Conservation (phyloP, 2,888 invertebrate species). For the Brachyptera putata region DNA sequence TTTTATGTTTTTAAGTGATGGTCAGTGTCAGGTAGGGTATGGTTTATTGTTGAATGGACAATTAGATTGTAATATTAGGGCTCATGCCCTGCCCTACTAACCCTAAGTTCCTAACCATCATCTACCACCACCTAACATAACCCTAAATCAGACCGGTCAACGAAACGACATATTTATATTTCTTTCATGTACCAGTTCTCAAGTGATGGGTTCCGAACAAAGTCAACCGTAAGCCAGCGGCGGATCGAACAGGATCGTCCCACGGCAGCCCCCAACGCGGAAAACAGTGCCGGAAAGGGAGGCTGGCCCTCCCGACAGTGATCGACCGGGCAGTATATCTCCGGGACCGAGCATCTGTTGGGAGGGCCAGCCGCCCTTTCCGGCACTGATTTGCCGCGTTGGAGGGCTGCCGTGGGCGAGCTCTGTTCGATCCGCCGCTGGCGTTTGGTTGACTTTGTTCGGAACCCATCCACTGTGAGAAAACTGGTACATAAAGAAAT, state of each 20-base stretch:
- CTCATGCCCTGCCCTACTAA: too few relatives aligned
- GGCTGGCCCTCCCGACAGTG: conserved; percentile 43
- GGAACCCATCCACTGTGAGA: conserved; percentile 43
- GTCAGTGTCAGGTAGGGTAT: too few relatives aligned
- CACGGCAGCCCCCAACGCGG: conserved; percentile 35
- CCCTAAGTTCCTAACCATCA: too few relatives aligned
- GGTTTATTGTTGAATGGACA: too few relatives aligned
- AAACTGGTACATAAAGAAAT: too few relatives aligned
- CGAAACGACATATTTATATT: too few relatives aligned
- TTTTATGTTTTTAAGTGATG: too few relatives aligned
- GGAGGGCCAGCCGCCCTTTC: conserved; percentile 38
- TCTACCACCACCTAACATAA: too few relatives aligned
- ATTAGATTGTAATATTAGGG: too few relatives aligned
- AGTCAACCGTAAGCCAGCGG: conserved; percentile 36
- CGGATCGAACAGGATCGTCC: conserved; percentile 11
- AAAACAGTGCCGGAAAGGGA: conserved; percentile 38
- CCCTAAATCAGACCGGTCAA: too few relatives aligned
- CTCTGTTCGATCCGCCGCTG: background rate
- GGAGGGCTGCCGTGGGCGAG: conserved; percentile 21
- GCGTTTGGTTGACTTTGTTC: conserved; percentile 40
- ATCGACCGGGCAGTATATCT: conserved; percentile 68
- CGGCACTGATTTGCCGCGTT: conserved; percentile 38
- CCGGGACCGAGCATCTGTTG: conserved; percentile 76
- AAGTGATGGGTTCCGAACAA: conserved; percentile 43
- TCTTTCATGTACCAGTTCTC: too few relatives aligned